Evolutionary conservation across 2,888 invertebrate species (phyloP).

Genomic region (Drosophila prolongata): DNA sequence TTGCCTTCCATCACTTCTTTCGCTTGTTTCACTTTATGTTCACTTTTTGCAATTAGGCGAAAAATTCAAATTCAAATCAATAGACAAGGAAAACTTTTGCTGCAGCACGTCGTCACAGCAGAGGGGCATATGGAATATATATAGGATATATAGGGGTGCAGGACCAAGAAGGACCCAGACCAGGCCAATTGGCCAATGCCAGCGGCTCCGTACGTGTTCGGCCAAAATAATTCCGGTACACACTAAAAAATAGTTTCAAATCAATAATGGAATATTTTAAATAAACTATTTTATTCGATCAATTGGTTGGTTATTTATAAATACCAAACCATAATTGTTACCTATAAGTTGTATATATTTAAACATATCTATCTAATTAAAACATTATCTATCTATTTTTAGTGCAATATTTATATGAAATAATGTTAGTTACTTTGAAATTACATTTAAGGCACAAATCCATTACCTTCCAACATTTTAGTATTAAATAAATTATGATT

Average conservation of each 20-base stretch:
- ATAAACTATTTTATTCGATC: too few relatives aligned
- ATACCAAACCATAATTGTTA: too few relatives aligned
- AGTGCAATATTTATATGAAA: too few relatives aligned
- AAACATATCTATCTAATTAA: too few relatives aligned
- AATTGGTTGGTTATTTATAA: too few relatives aligned
- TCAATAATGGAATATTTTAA: not conserved
- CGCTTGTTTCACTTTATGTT: constrained; percentile 43
- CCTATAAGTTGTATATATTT: too few relatives aligned
- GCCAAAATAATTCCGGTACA: constrained; percentile 46
- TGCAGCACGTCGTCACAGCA: constrained; percentile 63
- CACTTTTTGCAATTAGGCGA: constrained; percentile 67
- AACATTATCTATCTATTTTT: too few relatives aligned
- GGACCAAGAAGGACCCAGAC: constrained; percentile 19
- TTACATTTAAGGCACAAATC: too few relatives aligned
- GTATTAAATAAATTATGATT: too few relatives aligned
- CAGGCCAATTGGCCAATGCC: constrained; percentile 75
- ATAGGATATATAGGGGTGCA: not conserved
- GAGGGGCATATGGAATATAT: constrained; percentile 7
- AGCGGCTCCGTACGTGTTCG: constrained; percentile 68
- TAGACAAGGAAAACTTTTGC: constrained; percentile 65
- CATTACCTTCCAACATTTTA: too few relatives aligned
- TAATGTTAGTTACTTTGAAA: too few relatives aligned
- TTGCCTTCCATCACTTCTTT: not conserved
- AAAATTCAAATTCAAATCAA: constrained; percentile 70
- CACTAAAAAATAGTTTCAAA: not conserved